A percentile compares a stretch with the other conserved stretches of the same genome.
phyloP scores from a whole-genome alignment of 2,888 invertebrate species.

The Lymantria monacha region DNA sequence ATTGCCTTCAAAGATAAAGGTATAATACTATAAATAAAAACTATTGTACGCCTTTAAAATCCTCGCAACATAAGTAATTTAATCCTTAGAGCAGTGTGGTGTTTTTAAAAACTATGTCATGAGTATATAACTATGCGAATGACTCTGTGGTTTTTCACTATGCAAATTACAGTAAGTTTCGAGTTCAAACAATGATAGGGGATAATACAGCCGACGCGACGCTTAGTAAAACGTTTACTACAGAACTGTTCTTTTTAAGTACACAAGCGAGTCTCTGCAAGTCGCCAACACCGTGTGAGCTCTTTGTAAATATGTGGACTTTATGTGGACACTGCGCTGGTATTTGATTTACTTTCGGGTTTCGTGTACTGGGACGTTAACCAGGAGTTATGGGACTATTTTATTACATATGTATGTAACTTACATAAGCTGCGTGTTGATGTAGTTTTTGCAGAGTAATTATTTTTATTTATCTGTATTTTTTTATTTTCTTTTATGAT shows the following conservation, averaged over 20 bases:
- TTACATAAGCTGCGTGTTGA: constrained; percentile 22
- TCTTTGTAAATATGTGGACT: constrained; percentile 56
- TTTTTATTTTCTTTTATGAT: no score
- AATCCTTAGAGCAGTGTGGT: no score
- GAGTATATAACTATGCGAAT: no score
- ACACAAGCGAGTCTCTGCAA: constrained; percentile 51
- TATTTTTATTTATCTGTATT: background rate
- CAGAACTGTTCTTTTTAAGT: constrained; percentile 60
- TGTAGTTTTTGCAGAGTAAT: background rate
- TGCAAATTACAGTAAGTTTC: constrained; percentile 7
- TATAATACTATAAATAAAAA: no score
- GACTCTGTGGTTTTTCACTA: background rate
- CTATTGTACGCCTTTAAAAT: no score
- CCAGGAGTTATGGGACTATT: constrained; percentile 37
- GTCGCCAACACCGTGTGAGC: constrained; percentile 53
- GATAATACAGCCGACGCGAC: constrained; percentile 35
- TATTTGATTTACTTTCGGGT: constrained; percentile 51
- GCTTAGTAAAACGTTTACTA: constrained; percentile 56
- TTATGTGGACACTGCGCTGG: constrained; percentile 50
- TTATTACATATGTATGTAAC: constrained; percentile 35
- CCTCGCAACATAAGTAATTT: no score
- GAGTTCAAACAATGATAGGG: constrained; percentile 34
- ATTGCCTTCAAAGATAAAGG: no score
- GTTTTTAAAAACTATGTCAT: no score
- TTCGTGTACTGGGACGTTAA: constrained; percentile 38